These are phyloP conservation scores for Encarsia formosa DNA, from an alignment of 2,888 invertebrate species.

Conservation along the genomic window DNA sequence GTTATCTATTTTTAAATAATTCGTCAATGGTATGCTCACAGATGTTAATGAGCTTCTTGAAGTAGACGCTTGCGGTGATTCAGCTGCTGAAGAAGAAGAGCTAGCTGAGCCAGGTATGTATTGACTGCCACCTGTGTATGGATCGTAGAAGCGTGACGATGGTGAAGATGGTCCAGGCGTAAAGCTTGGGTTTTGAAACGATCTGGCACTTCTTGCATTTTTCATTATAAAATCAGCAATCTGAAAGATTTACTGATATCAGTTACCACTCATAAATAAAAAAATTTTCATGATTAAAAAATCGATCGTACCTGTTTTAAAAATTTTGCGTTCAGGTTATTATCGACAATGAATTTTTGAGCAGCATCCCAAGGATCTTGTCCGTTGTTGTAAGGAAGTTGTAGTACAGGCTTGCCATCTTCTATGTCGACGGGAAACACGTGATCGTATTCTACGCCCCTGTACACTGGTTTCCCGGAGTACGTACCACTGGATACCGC, in stretches of 20 bases:
- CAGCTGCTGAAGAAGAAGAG: conserved; percentile 7
- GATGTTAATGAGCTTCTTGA: conserved; percentile 45
- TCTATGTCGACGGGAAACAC: conserved; percentile 93
- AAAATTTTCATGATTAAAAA: too few relatives aligned
- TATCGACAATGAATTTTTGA: conserved; percentile 80
- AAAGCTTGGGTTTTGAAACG: conserved; percentile 34
- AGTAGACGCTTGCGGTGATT: not conserved
- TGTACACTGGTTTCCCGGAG: conserved; percentile 71
- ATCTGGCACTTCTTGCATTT: conserved; percentile 65
- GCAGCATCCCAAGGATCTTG: conserved; percentile 93
- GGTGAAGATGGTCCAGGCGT: too few relatives aligned
- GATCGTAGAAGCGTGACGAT: conserved; percentile 55
- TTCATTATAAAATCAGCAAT: conserved; percentile 89
- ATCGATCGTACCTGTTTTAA: conserved; percentile 71
- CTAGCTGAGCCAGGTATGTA: conserved; percentile 59
- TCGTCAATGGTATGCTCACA: conserved; percentile 54
- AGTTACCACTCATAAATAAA: not conserved
- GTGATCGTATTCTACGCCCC: conserved; percentile 91
- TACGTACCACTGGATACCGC: conserved; percentile 39
- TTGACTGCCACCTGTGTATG: conserved; percentile 59
- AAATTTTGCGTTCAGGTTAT: conserved; percentile 79
- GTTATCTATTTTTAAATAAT: conserved; percentile 70
- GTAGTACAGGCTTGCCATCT: conserved; percentile 80
- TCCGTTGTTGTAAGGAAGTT: conserved; percentile 83
- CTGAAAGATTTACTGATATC: conserved; percentile 42